Conservation (phyloP, 2,797 vertebrate species). For the Neosalanx taihuensis region DNA sequence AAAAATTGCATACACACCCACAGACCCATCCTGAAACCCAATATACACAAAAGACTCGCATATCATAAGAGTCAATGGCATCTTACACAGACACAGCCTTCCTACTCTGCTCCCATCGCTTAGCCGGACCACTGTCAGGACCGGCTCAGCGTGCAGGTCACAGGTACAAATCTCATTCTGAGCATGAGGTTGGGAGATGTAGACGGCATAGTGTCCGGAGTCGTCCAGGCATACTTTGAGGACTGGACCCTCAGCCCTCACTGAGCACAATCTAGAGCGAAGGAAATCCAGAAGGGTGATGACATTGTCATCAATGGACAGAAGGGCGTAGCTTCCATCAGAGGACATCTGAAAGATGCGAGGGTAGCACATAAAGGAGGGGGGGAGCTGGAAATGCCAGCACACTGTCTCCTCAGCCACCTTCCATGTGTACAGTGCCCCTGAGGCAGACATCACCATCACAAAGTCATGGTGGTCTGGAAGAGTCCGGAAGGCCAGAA, state of each 20-base stretch:
- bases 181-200: conserved; percentile 44
- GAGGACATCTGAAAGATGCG: conserved; percentile 66
- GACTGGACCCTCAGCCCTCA: conserved; percentile 60
- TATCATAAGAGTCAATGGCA: conserved; percentile 54
- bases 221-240: conserved; percentile 58
- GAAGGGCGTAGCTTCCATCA: conserved; percentile 65
- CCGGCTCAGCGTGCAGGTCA: conserved; percentile 49
- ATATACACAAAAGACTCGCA: conserved; percentile 63
- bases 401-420: conserved; percentile 72
- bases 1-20: conserved; percentile 69
- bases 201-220: conserved; percentile 60
- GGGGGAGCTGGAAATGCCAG: conserved; percentile 70
- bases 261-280: conserved; percentile 59
- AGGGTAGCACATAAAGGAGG: conserved; percentile 50
- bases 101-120: conserved; percentile 66
- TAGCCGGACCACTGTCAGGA: conserved; percentile 64
- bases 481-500: conserved; percentile 71
- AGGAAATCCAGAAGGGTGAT: conserved; percentile 70
- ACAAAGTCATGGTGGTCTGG: conserved; percentile 70
- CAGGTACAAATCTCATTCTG: conserved; percentile 46
- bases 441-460: conserved; percentile 65
- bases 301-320: conserved; percentile 53
- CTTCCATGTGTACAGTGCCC: conserved; percentile 76
- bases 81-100: conserved; percentile 60
- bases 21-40: conserved; percentile 76